These are phyloP conservation scores for Doryteuthis pealeii DNA, from an alignment of 1,140 invertebrate genomes.

Conservation along the genomic window DNA sequence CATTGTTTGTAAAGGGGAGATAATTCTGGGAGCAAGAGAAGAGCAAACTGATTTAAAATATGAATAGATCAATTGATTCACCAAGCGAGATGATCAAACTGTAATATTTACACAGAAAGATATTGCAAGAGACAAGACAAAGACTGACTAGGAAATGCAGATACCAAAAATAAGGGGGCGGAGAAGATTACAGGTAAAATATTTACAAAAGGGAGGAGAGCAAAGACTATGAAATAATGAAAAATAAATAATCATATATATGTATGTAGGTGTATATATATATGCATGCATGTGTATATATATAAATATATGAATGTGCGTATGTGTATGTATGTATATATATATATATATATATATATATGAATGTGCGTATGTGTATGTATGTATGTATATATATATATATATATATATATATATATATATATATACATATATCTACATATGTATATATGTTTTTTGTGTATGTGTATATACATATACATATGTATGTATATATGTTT, in stretches of 20 bases:
- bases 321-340: not conserved
- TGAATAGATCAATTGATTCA: not conserved
- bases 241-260: not conserved
- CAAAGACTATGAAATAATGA: too few species aligned
- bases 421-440: too few species aligned
- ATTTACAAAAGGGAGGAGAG: too few species aligned
- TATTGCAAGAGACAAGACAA: not conserved
- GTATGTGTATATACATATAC: too few species aligned
- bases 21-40: too few species aligned
- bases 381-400: not conserved
- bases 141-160: not conserved
- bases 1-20: too few species aligned
- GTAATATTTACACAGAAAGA: not conserved
- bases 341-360: too few species aligned
- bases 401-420: not conserved
- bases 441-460: too few species aligned
- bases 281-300: not conserved
- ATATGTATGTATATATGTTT: too few species aligned
- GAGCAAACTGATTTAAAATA: too few species aligned
- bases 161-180: not conserved
- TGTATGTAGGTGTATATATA: not conserved
- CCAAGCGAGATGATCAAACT: not conserved
- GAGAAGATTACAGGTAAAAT: not conserved
- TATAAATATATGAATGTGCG: too few species aligned
- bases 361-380: not conserved